A percentile compares a stretch with the other conserved stretches of the same genome.
Evolutionary conservation across 2,888 invertebrate species (phyloP).

Genomic region (Petrolisthes cinctipes): DNA sequence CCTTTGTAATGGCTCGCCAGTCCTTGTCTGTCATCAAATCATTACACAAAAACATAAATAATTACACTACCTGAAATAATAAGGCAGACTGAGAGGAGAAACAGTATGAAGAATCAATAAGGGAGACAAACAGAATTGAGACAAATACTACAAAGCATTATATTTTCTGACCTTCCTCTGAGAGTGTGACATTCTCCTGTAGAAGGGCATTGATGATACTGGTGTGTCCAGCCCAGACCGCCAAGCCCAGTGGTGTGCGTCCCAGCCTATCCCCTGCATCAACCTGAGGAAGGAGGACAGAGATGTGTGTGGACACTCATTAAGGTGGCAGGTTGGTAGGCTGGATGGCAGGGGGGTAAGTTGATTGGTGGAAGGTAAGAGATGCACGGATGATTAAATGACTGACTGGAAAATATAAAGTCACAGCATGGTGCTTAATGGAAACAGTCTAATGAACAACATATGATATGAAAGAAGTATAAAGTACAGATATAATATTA

Average conservation of each 20-base stretch:
- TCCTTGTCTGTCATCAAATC: constrained; percentile 55
- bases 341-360: not conserved
- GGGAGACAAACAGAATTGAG: not conserved
- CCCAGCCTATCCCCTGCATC: constrained; percentile 52
- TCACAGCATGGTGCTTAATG: too few species aligned
- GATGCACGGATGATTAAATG: too few species aligned
- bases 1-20: constrained; percentile 56
- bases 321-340: not conserved
- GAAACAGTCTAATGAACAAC: too few species aligned
- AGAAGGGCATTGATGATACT: constrained; percentile 58
- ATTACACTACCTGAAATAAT: too few species aligned
- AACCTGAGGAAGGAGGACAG: constrained; percentile 32
- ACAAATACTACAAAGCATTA: too few species aligned
- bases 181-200: constrained; percentile 56
- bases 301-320: not conserved
- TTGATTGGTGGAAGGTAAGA: too few species aligned
- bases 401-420: too few species aligned
- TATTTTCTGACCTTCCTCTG: constrained; percentile 56
- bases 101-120: not conserved
- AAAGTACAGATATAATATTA: too few species aligned
- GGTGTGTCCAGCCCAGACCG: constrained; percentile 62
- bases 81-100: too few species aligned
- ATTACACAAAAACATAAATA: not conserved
- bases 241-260: constrained; percentile 60
- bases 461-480: too few species aligned